Conservation (phyloP, 2,113 vertebrate species). For the Setophaga petechia region DNA sequence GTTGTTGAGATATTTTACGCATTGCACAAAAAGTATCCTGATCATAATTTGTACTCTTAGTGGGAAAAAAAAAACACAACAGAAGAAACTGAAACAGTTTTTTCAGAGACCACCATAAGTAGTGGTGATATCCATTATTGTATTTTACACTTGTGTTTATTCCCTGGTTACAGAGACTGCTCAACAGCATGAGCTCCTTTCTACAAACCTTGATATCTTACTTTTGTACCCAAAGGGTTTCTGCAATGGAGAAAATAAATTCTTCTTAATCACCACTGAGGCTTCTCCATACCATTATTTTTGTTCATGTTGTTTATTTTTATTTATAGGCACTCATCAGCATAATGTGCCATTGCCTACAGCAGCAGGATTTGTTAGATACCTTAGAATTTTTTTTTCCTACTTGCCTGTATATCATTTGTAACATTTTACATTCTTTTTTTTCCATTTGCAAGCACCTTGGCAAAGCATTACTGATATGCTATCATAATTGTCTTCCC, state of each 20-base stretch:
- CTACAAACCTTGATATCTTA: neutral
- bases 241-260: neutral
- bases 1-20: neutral
- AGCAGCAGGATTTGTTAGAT: neutral
- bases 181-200: neutral
- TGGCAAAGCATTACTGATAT: neutral
- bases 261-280: neutral
- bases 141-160: neutral
- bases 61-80: fast-evolving
- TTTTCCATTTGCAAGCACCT: neutral
- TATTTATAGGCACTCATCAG: conserved; percentile 19
- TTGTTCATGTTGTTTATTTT: neutral
- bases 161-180: neutral
- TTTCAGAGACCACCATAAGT: neutral
- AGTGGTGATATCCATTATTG: neutral
- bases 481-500: neutral
- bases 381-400: neutral
- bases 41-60: neutral
- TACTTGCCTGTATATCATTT: neutral
- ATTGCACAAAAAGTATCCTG: neutral
- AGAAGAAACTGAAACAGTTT: neutral
- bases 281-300: neutral
- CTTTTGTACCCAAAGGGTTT: neutral
- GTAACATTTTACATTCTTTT: neutral
- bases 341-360: neutral